Base-by-base conservation (phyloP, 1,140 invertebrate species). In the Brachystomella parvula region DNA sequence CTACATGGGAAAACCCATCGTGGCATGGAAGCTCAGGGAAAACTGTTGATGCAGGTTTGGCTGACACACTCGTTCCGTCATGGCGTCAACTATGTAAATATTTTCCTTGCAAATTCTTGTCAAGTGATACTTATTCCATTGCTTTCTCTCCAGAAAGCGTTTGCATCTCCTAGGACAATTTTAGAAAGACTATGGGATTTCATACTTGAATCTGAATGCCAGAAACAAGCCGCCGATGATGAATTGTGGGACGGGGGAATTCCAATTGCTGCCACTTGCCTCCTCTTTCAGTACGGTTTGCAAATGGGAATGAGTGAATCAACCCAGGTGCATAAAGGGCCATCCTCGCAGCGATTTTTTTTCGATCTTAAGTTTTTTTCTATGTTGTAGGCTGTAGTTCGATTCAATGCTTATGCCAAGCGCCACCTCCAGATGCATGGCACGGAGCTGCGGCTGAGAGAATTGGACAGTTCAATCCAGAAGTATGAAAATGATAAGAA, bases 291-390 rank as follows among this genome's bases (percentile, higher is more conserved):
- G 35, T 72, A 69, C 53, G 71, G 62, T 1, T 33, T 72, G 2
- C 71, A 72, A 64, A 69, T 49, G 3, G 71, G 71, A 26, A 65
- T 72, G 17, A 70, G 71, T 31, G 71, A 70, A 63, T 67, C 62
- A 29, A 47, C 62, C 6, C 67, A 69, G 44, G 71, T 67, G 59
- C 21, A 32, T 39, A 17, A n/a, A 9, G 17, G 32, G 19, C 12
- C 6, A 63, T 39, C 6, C 6, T 39, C 6, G 35, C 35, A 9
- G 19, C 35, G 19, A 6, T 9, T 9, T 9, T 39, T 39, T 6
- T 39, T 6, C 19, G 6, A 9, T 6, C 6, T 39, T 6, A 19
- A 39, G 35, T 39, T 39, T 19, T 39, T 19, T 39, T 39, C n/a
- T 9, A 62, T 56, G 3, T 19, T 28, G 31, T 33, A 72, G 71